Base-by-base conservation (phyloP, 1,140 invertebrate species). In the Telenomus remus region DNA sequence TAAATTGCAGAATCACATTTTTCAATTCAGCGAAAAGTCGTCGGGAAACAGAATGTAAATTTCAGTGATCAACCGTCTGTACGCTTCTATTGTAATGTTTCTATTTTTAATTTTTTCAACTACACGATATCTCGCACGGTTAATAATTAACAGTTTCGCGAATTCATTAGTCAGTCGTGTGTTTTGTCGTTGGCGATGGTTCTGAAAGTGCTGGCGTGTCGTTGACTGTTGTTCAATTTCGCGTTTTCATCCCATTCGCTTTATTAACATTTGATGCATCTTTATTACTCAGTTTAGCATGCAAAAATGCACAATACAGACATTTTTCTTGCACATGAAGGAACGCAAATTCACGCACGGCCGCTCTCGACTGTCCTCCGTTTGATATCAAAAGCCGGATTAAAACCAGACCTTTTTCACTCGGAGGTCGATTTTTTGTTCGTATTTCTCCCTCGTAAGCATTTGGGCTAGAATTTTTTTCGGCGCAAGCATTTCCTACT, bases 271-370 rank as follows among this genome's bases (percentile, higher is more conserved):
- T 76, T 76, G 60, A 69, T 63, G 72, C 46, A 54, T 57, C 57
- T 68, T 76, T 64, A 64, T 69, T 60, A 59, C 63, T 63, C 61
- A 74, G 65, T 69, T 76, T 69, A 69, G 60, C 65, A 70, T 69
- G 48, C 57, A 64, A 59, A 72, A 75, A 68, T 75, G 65, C 49
- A 69, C 72, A 69, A 69, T 76, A 49, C 72, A 76, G 65, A 76
- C 64, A 55, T 44, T 76, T 76, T 37, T 48, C 50, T 76, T 53
- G 65, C 72, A 53, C 72, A 76, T 76, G 72, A 76, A 70, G 48
- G 72, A 69, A 64, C 60, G 72, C 60, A 34, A 76, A 55, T 76
- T 76, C 15, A 57, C 55, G 48, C 53, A 49, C 64, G 65, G 37
- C 57, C 46, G 59, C 63, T 59, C 57, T 37, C 49, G 1, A 69